phyloP scores from a whole-genome alignment of 2,888 invertebrate species.

The Sipha maydis region DNA sequence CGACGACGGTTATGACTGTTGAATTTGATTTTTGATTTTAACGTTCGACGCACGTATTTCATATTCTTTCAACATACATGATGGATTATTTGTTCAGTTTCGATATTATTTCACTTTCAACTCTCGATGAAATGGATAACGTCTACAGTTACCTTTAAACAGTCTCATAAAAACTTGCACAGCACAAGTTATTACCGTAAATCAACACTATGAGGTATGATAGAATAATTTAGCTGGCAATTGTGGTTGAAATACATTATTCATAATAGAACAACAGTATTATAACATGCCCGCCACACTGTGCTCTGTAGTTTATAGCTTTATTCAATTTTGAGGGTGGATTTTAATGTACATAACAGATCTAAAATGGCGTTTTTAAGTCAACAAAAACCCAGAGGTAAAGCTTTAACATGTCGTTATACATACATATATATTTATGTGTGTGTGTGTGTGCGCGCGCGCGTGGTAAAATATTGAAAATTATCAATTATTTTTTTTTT shows the following conservation, averaged over 20 bases:
- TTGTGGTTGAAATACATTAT: constrained; percentile 52
- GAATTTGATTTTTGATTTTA: too few relatives aligned
- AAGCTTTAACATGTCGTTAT: too few relatives aligned
- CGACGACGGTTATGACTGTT: too few relatives aligned
- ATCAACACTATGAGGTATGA: constrained; percentile 24
- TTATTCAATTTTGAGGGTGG: constrained; percentile 29
- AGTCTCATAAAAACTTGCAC: constrained; percentile 26
- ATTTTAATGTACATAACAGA: constrained; percentile 14
- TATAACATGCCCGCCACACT: constrained; percentile 31
- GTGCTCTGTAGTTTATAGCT: constrained; percentile 35
- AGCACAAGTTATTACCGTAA: constrained; percentile 41
- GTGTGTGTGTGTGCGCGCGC: too few relatives aligned
- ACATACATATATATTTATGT: too few relatives aligned
- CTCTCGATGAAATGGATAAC: background rate
- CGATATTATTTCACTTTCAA: too few relatives aligned
- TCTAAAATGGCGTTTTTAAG: constrained; percentile 8
- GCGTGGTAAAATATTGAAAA: too few relatives aligned
- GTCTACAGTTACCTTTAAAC: background rate
- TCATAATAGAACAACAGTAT: constrained; percentile 44
- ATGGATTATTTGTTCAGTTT: too few relatives aligned
- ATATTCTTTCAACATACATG: too few relatives aligned
- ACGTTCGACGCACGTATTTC: too few relatives aligned
- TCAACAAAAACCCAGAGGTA: background rate
- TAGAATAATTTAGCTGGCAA: constrained; percentile 47
- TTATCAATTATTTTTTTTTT: too few relatives aligned